Conservation (phyloP, 2,888 invertebrate genomes). For the Epinotia ramella region DNA sequence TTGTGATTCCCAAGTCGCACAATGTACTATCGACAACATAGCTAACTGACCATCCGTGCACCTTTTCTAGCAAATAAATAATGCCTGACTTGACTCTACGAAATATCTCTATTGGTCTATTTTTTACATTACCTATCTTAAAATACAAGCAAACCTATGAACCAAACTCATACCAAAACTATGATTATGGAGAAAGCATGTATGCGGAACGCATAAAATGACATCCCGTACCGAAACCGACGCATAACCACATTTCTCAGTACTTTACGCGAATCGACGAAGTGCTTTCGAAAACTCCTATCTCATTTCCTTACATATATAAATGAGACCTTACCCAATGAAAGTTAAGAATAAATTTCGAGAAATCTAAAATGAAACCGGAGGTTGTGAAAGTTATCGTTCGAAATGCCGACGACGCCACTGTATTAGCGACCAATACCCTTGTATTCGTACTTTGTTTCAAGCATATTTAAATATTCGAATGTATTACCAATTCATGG, state of each 20-base stretch:
- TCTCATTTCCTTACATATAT: background rate
- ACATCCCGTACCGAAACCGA: constrained; percentile 5
- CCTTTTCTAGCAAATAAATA: no score
- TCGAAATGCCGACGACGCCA: constrained; percentile 21
- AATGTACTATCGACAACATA: no score
- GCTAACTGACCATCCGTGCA: no score
- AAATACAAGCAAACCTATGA: background rate
- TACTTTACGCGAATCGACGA: background rate
- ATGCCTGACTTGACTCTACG: no score
- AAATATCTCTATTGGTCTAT: no score
- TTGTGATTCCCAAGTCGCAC: no score
- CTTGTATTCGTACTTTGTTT: constrained; percentile 8
- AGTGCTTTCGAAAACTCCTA: constrained; percentile 1
- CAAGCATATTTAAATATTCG: constrained; percentile 33
- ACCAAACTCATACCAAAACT: constrained; percentile 9
- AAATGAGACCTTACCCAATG: background rate
- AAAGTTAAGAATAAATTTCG: background rate
- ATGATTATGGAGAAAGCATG: constrained; percentile 15
- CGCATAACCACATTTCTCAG: constrained; percentile 15
- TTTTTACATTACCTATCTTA: no score
- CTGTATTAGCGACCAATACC: constrained; percentile 24
- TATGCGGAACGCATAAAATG: constrained; percentile 11
- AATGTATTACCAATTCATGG: constrained; percentile 31
- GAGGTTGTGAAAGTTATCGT: constrained; percentile 4
- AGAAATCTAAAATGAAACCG: background rate